phyloP scores from a whole-genome alignment of 2,797 vertebrate genomes.

The Lepilemur septentrionalis region DNA sequence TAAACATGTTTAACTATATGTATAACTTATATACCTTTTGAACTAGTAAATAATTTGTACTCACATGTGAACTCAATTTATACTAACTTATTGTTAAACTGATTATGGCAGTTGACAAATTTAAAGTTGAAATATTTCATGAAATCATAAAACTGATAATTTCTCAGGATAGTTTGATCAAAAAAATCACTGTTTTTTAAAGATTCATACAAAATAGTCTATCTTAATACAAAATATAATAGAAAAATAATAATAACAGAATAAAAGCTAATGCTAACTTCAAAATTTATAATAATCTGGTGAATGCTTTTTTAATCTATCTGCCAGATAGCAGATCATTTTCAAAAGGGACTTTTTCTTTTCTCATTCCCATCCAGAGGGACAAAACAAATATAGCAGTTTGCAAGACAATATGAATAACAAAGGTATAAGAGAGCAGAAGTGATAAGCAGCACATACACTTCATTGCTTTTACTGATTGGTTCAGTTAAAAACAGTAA shows the following conservation, averaged over 20 bases:
- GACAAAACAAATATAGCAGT: conserved; percentile 28
- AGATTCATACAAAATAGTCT: conserved; percentile 31
- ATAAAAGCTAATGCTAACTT: conserved; percentile 31
- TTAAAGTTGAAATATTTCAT: conserved; percentile 52
- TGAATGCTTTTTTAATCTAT: conserved; percentile 1
- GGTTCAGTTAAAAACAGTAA: conserved; percentile 80
- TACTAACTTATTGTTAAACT: conserved; percentile 35
- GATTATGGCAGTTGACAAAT: conserved; percentile 35
- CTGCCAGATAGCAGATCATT: conserved; percentile 1
- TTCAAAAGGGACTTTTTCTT: conserved; percentile 42
- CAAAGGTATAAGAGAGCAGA: conserved; percentile 45
- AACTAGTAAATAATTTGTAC: conserved; percentile 41
- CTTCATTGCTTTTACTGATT: conserved; percentile 73
- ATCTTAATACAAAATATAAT: conserved; percentile 30
- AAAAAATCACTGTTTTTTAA: conserved; percentile 34
- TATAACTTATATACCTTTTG: conserved; percentile 15
- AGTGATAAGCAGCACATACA: conserved; percentile 51
- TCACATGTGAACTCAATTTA: conserved; percentile 46
- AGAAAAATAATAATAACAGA: conserved; percentile 10
- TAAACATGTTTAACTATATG: neutral
- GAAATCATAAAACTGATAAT: conserved; percentile 37
- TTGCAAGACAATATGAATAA: conserved; percentile 12
- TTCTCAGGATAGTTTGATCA: conserved; percentile 26
- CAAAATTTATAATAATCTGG: conserved; percentile 36
- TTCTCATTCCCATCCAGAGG: conserved; percentile 48